Evolutionary conservation across 2,888 invertebrate species (phyloP), one percentile per base, ranked within the genome.

Genomic region (Oligia strigilis): DNA sequence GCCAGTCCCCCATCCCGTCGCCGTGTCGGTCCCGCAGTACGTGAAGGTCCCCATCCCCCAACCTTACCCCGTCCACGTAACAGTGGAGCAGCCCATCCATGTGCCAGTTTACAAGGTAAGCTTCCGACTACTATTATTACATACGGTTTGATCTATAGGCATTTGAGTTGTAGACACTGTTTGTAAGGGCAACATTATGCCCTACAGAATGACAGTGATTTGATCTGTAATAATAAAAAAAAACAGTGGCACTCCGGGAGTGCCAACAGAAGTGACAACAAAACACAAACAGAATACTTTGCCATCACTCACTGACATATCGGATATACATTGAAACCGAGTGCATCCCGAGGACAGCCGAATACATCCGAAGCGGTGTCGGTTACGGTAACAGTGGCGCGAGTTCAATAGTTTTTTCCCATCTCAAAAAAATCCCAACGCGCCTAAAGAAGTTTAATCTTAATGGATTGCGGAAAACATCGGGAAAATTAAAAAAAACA

Each of bases 11-110:
- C 98, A 98, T 90, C 98, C 98, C 0, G 97, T 98, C 43, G 98
- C 98, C 1, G 98, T 98, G 0, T 98, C 98, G 13, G 98, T 98
- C 36, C 98, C 98, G 58, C 98, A 98, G 93, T 97, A 98, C 90
- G 95, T 98, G 85, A 98, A 98, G 93, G 97, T 98, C 49, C 98
- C 98, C 78, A 98, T 98, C 72, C 98, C 98, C 2, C 98, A 98
- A 81, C 98, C 98, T 3, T 98, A 98, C 95, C 97, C 98, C 0
- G 98, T 98, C 1, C 98, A 98, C 90, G 97, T 98, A 2, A 97
- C 97, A 1, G 98, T 98, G 67, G 98, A 98, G 79, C 98, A 98
- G 90, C 98, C 98, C 87, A 98, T 98, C 74, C 98, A 98, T 83
- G 97, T 98, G 72, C 98, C 98, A 1, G 98, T 98, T 75, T 98